phyloP scores from a whole-genome alignment of 2,797 vertebrate genomes.

The Catharus ustulatus region DNA sequence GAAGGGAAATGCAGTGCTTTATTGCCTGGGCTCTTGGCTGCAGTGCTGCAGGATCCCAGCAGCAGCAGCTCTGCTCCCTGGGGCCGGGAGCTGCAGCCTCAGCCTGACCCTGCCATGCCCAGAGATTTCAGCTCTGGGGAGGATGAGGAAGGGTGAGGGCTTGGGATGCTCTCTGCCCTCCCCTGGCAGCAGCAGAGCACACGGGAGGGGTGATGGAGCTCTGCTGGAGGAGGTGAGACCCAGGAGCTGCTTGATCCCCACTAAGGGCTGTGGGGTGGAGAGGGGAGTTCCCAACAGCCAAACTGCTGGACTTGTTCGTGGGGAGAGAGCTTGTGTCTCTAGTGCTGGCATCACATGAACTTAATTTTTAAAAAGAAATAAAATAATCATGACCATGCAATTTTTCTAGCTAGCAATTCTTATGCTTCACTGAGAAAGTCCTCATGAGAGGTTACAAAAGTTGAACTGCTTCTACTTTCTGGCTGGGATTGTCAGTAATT shows the following conservation, averaged over 20 bases:
- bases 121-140: background rate
- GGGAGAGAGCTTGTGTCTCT: background rate
- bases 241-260: background rate
- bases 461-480: slow-evolving; percentile 1
- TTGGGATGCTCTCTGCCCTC: background rate
- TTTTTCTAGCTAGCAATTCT: slow-evolving; percentile 28
- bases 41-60: background rate
- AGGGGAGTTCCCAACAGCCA: background rate
- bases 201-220: accelerated
- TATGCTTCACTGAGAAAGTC: background rate
- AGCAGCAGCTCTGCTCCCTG: background rate
- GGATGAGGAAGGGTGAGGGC: background rate
- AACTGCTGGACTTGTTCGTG: background rate
- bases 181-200: background rate
- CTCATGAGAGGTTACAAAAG: slow-evolving; percentile 10
- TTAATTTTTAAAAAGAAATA: slow-evolving; percentile 13
- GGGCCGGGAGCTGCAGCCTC: background rate
- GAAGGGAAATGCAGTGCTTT: background rate
- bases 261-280: background rate
- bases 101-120: background rate
- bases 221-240: background rate
- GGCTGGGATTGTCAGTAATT: background rate
- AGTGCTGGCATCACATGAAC: background rate
- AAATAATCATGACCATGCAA: background rate
- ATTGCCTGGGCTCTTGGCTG: background rate